Evolutionary conservation across 2,113 vertebrate genomes (phyloP), one percentile per base, ranked within the genome.

Genomic region (Hippocampus barbouri): DNA sequence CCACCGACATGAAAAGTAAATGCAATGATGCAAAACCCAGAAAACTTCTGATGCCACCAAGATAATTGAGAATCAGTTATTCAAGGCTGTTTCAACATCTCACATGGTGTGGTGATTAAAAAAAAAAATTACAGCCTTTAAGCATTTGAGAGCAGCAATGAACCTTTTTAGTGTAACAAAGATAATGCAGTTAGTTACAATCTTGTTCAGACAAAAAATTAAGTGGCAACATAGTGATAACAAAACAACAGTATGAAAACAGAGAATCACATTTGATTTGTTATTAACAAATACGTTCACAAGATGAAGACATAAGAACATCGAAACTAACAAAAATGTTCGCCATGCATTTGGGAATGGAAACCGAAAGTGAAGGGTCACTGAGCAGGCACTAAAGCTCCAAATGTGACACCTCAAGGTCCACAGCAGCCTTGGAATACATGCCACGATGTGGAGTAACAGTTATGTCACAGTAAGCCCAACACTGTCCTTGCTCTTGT

Each of bases 401-500:
- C 68, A 56, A 70, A n/a, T 83, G 70, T 66, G 53, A 80, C 43
- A 20, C 41, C 6, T 57, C 49, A 61, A 71, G 45, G 59, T 60
- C 74, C 56, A 57, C 74, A 77, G 53, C 21, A 49, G 60, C 73
- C 60, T 72, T 69, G 51, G 40, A 60, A 74, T 75, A 53, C 60
- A 66, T 79, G 66, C 30, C 2, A 54, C 30, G 15, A 51, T 56
- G 79, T 79, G 83, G 79, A 75, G 75, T 83, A 80, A 75, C 71
- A 71, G 79, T 92, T 91, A 93, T 80, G 93, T 91, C 56, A 91
- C 89, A 85, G 95, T 95, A 79, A 97, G 94, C 38, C 92, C 92
- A 84, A 93, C 83, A 63, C 86, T 88, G 76, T 96, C 95, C 89
- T 97, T 97, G 92, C 86, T 93, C 84, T 97, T 98, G 81, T 99